Base-by-base conservation (phyloP, 2,888 invertebrate genomes). In the Cyclophora punctaria region DNA sequence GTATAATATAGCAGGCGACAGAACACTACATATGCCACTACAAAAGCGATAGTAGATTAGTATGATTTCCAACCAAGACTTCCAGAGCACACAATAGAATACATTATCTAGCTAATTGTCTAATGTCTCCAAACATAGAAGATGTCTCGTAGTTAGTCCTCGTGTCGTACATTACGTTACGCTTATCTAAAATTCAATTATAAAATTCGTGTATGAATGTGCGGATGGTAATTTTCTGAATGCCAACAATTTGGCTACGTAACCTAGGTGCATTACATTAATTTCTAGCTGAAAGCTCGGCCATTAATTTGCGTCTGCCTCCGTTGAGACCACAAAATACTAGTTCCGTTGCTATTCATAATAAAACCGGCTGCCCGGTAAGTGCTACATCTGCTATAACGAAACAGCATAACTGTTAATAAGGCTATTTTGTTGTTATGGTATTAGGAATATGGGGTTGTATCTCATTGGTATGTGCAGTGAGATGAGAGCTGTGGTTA, bases 281-380 rank as follows among this genome's bases (percentile, higher is more conserved):
- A 86, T 86, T 83, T 83, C 78, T 70, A 81, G 85, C 83, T 82
- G 83, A 84, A 83, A 86, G 83, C 83, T 70, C 71, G 74, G 78
- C 76, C 83, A 85, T 86, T 86, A 85, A 86, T 87, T 87, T 83
- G 85, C 75, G 84, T 80, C 83, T 80, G 78, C 77, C 77, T 81
- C 78, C 72, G 73, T 73, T 71, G 81, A 81, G 79, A 80, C 87
- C 87, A 69, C 86, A 85, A 84, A 87, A 85, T 85, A 85, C 83
- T 84, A 83, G 84, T 84, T 83, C 86, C 81, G 80, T 78, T 81
- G 83, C 81, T 83, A 85, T 87, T 86, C 85, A 86, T 87, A 86
- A 85, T 85, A 84, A 83, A 85, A 85, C 80, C 78, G 78, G 83
- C 78, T 76, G 75, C 78, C 84, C 81, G 79, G 84, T 85, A 86